phyloP scores from a whole-genome alignment of 2,888 invertebrate species.

The Dynastes maya region DNA sequence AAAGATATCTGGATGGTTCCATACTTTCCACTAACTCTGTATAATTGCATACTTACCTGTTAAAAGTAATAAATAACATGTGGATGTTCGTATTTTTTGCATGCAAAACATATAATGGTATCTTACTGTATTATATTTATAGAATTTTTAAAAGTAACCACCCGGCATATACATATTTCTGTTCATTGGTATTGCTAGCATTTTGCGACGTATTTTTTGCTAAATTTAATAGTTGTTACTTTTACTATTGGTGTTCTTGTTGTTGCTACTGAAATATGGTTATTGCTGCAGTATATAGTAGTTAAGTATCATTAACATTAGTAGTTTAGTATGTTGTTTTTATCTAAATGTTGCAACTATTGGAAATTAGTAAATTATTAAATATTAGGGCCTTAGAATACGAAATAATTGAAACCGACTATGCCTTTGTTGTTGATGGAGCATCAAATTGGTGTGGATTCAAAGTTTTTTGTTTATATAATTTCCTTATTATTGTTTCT shows the following conservation, averaged over 20 bases:
- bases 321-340: slow-evolving; percentile 38
- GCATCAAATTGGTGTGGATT: slow-evolving; percentile 33
- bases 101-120: no score
- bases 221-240: slow-evolving; percentile 51
- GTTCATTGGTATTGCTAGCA: slow-evolving; percentile 23
- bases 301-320: slow-evolving; percentile 27
- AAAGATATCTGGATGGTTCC: no score
- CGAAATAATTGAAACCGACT: slow-evolving; percentile 20
- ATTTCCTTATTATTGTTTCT: not conserved
- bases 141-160: not conserved
- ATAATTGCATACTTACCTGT: no score
- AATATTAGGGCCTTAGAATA: slow-evolving; percentile 51
- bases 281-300: slow-evolving; percentile 36
- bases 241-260: slow-evolving; percentile 48
- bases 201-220: slow-evolving; percentile 46
- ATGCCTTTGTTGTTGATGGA: slow-evolving; percentile 38
- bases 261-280: slow-evolving; percentile 42
- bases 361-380: slow-evolving; percentile 16
- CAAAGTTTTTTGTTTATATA: slow-evolving; percentile 17
- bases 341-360: slow-evolving; percentile 36
- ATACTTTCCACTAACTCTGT: no score
- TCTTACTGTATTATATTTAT: no score
- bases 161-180: not conserved
- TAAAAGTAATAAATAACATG: no score
- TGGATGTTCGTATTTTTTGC: no score